Conservation (phyloP, 2,888 invertebrate genomes). For the Drosophila prolongata region DNA sequence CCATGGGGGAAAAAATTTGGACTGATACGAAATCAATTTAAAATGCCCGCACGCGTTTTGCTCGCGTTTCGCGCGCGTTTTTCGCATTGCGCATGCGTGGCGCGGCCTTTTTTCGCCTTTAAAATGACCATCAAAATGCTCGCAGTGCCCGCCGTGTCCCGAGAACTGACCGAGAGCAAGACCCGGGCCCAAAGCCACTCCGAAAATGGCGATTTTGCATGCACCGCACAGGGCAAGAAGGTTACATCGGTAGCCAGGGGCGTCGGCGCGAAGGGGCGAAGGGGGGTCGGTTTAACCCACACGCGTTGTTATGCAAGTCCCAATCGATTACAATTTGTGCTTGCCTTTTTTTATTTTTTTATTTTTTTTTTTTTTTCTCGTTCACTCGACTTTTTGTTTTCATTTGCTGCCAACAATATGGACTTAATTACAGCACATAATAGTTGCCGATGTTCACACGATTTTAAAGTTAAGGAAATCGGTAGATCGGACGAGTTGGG, state of each 20-base stretch:
- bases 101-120: slow-evolving; percentile 44
- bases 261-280: background rate
- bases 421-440: slow-evolving; percentile 53
- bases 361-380: slow-evolving; percentile 3
- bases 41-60: slow-evolving; percentile 53
- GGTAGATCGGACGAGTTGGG: background rate
- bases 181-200: slow-evolving; percentile 10
- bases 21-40: slow-evolving; percentile 26
- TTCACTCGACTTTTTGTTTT: slow-evolving; percentile 3
- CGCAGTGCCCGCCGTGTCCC: slow-evolving; percentile 29
- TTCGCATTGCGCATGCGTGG: slow-evolving; percentile 63
- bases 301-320: slow-evolving; percentile 56
- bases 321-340: slow-evolving; percentile 48
- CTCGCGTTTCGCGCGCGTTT: slow-evolving; percentile 45
- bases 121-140: slow-evolving; percentile 64
- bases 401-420: slow-evolving; percentile 15
- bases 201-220: slow-evolving; percentile 59
- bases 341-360: slow-evolving; percentile 1
- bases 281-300: slow-evolving; percentile 24
- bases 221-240: slow-evolving; percentile 64
- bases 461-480: slow-evolving; percentile 19
- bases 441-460: slow-evolving; percentile 47
- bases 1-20: background rate
- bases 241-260: slow-evolving; percentile 44
- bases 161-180: slow-evolving; percentile 58